Base-by-base conservation (phyloP, 2,797 vertebrate species). In the Neopelma chrysocephalum region DNA sequence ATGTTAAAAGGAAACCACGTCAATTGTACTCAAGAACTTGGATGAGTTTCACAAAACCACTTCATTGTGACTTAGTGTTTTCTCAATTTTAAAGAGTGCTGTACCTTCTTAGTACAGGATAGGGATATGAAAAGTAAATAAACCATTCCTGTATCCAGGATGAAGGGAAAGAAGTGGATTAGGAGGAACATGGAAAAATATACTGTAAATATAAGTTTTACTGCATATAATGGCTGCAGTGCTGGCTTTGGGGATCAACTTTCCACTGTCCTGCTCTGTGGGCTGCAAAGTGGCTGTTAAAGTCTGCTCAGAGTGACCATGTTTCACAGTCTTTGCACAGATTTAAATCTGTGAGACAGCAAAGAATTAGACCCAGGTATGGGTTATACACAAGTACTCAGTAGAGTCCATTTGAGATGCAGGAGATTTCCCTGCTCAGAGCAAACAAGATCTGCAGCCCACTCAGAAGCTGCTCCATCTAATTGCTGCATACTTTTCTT, bases 11-110 rank as follows among this genome's bases (percentile, higher is more conserved):
- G 71, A 94, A 96, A 61, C 47, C 54, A 79, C 4, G 10, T 81
- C 79, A 78, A n/a, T 82, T 91, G 89, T 50, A 53, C 54, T 87
- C 71, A 93, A 89, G 71, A 68, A 62, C 50, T 82, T 94, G 85
- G 54, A 92, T 42, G 61, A 90, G 45, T 93, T 96, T 96, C 90
- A 89, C 75, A 94, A 83, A 94, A 76, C 76, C 84, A 79, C 64
- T 93, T 90, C 87, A 84, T 45, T 40, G 40, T 45, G 42, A 85
- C 62, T 82, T 92, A 71, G 11, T 60, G 53, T 58, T 92, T 94
- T 89, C 87, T 93, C 70, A 81, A 27, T 71, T 82, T 84, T 73
- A 51, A 91, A 73, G 69, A 58, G 43, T 27, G 57, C 34, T 31
- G 31, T 40, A 90, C 23, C 86, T 77, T 82, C 91, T 61, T 51